Evolutionary conservation across 2,113 vertebrate species (phyloP).

Genomic region (Myanophis thanlyinensis): DNA sequence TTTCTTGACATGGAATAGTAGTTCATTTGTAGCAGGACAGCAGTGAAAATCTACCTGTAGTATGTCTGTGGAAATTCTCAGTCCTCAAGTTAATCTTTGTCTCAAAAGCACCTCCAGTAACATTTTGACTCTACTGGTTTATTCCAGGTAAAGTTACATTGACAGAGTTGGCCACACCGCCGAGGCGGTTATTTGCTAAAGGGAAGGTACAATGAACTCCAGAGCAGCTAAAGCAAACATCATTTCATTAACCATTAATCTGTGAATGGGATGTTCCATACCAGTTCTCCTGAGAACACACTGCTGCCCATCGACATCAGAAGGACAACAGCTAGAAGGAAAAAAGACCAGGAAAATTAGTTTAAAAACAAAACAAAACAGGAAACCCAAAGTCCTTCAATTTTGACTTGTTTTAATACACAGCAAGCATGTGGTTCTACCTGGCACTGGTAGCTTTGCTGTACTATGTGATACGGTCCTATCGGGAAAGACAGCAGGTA

Average conservation of each 20-base stretch:
- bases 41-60: background rate
- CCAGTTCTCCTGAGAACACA: too few species aligned
- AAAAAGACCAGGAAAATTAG: background rate
- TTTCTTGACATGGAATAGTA: background rate
- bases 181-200: constrained; percentile 47
- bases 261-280: background rate
- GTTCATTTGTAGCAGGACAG: background rate
- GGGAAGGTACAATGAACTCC: constrained; percentile 62
- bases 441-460: constrained; percentile 43
- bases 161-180: constrained; percentile 25
- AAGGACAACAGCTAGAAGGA: background rate
- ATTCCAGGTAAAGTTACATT: background rate
- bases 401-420: constrained; percentile 18
- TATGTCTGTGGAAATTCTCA: background rate
- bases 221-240: background rate
- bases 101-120: background rate
- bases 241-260: background rate
- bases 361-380: background rate
- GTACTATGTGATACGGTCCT: constrained; percentile 58
- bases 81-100: too few species aligned
- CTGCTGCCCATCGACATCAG: background rate
- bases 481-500: constrained; percentile 60
- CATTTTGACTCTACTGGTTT: background rate
- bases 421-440: constrained; percentile 31
- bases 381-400: background rate